Conservation (phyloP, 2,113 vertebrate species). For the Thalassoma bifasciatum region DNA sequence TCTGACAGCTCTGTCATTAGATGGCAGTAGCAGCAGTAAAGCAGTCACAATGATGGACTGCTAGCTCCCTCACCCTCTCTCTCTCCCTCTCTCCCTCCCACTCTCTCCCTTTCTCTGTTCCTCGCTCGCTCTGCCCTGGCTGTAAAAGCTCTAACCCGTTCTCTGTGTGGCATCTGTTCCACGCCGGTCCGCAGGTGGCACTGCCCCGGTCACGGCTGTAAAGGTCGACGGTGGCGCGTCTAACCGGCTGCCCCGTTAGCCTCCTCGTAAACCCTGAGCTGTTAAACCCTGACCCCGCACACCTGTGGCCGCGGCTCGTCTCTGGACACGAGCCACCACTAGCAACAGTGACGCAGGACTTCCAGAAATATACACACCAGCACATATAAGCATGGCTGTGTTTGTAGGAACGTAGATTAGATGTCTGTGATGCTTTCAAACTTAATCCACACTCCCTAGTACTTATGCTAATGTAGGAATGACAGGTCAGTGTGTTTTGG, state of each 20-base stretch:
- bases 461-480: background rate
- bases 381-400: conserved; percentile 4
- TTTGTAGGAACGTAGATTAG: conserved; percentile 1
- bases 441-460: background rate
- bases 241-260: conserved; percentile 72
- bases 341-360: conserved; percentile 15
- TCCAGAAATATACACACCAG: conserved; percentile 43
- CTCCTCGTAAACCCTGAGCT: conserved; percentile 66
- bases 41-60: conserved; percentile 79
- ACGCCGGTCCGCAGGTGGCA: conserved; percentile 73
- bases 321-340: conserved; percentile 58
- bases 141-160: conserved; percentile 76
- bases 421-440: conserved; percentile 6
- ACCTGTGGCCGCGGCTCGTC: conserved; percentile 67
- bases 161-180: conserved; percentile 74
- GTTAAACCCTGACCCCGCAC: conserved; percentile 74
- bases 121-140: conserved; percentile 43
- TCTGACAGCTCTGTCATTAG: conserved; percentile 83
- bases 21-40: conserved; percentile 79
- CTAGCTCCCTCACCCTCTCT: no score
- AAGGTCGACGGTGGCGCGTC: conserved; percentile 61
- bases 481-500: background rate
- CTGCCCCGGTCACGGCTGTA: conserved; percentile 63
- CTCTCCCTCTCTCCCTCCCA: conserved; percentile 50
- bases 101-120: conserved; percentile 27